Evolutionary conservation across 2,797 vertebrate genomes (phyloP).

Genomic region (Bradypodion pumilum): DNA sequence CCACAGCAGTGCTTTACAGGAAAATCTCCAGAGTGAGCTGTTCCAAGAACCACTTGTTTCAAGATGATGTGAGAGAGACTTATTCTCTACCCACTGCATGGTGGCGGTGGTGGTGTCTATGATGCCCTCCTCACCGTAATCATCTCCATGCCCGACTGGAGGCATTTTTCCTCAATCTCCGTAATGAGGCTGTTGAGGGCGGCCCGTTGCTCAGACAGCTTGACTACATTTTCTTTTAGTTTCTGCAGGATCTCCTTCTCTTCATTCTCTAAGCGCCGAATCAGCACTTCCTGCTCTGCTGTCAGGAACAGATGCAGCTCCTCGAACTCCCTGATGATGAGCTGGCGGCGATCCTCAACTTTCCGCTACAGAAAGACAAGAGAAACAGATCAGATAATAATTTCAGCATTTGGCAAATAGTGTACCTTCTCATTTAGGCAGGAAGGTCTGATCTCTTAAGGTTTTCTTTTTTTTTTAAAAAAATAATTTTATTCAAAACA

Average conservation of each 20-base stretch:
- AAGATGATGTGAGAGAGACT: too few species aligned
- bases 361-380: constrained; percentile 76
- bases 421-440: not conserved
- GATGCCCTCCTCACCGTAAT: constrained; percentile 59
- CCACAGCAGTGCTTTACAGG: not conserved
- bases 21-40: not conserved
- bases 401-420: not conserved
- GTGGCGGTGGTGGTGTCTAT: not conserved
- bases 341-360: constrained; percentile 86
- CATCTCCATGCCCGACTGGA: constrained; percentile 71
- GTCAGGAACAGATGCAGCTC: constrained; percentile 89
- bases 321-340: constrained; percentile 87
- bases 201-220: constrained; percentile 81
- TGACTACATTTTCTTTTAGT: constrained; percentile 86
- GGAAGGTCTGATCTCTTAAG: too few species aligned
- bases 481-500: too few species aligned
- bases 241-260: constrained; percentile 86
- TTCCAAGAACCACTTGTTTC: not conserved
- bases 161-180: constrained; percentile 72
- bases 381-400: not conserved
- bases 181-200: constrained; percentile 65
- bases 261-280: constrained; percentile 87
- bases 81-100: too few species aligned
- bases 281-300: constrained; percentile 87
- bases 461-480: too few species aligned